Percentiles rank a stretch among this genome's conserved stretches.
Evolutionary conservation across 1,140 invertebrate genomes (phyloP).

Genomic region (Platorchestia sp.): DNA sequence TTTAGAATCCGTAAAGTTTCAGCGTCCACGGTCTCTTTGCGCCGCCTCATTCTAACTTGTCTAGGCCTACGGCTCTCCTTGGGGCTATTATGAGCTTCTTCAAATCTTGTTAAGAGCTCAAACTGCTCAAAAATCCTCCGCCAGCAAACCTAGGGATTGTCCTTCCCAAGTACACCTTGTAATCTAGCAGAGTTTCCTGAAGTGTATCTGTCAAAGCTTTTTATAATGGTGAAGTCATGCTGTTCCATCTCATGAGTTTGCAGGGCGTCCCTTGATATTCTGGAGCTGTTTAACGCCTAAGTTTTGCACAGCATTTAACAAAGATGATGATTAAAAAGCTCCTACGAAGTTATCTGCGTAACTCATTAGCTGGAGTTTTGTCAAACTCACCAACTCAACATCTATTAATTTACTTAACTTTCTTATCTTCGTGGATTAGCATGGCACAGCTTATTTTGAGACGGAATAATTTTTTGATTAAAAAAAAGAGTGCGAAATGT

Average conservation of each 20-base stretch:
- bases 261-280: background rate
- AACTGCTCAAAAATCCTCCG: conserved; percentile 27
- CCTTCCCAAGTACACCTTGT: background rate
- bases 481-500: background rate
- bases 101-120: conserved; percentile 41
- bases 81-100: conserved; percentile 41
- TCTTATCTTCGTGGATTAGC: background rate
- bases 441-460: background rate
- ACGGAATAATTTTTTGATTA: background rate
- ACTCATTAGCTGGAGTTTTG: background rate
- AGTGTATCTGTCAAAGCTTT: background rate
- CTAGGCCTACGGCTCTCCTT: background rate
- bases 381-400: background rate
- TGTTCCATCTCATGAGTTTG: background rate
- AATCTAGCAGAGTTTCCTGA: background rate
- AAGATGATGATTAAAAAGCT: background rate
- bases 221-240: background rate
- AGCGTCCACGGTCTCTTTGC: background rate
- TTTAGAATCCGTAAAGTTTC: background rate
- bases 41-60: conserved; percentile 20
- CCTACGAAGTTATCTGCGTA: background rate
- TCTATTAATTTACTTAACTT: background rate
- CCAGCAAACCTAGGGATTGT: background rate
- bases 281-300: background rate
- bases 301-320: background rate